Base-by-base conservation (phyloP, 2,797 vertebrate genomes). In the Buceros bicornis region DNA sequence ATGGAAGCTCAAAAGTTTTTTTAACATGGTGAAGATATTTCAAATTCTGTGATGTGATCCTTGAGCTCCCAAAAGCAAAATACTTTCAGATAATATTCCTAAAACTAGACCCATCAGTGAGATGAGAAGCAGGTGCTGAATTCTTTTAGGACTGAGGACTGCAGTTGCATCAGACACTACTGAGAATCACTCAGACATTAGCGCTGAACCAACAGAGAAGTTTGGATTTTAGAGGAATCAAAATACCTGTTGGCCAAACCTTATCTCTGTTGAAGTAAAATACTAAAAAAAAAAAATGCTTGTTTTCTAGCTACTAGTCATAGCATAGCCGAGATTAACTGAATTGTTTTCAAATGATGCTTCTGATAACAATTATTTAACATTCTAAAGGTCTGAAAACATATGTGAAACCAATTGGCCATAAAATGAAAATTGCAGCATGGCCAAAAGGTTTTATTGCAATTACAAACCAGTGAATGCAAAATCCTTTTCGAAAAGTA, bases 361-460 rank as follows among this genome's bases (percentile, higher is more conserved):
- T 90, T 87, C 72, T 82, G 58, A 91, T 86, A 83, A 85, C 19
- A 92, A 69, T 92, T 95, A 88, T 74, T 95, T 91, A 90, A 90
- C 61, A 78, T 62, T 86, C 47, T 54, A 72, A 71, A 92, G 40
- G 35, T 71, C 65, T 93, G 88, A 86, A 57, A 96, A 89, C 82
- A 86, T 94, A 88, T 83, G 87, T 65, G 61, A 93, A 95, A 88
- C 33, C 76, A 93, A 90, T 82, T 94, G 83, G n/a, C 81, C 64
- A 93, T 67, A 88, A 95, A 96, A 95, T 90, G 83, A 92, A 95
- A 89, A 95, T 56, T 91, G 50, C 62, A 89, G 53, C 37, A 45
- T 70, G 74, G 54, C 74, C 84, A 87, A 78, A 96, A 95, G 72
- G 51, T 89, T 90, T 92, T 80, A 60, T 89, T 93, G 28, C 8